Conservation (phyloP, 1,140 invertebrate genomes). For the Panagrolaimus sp. region DNA sequence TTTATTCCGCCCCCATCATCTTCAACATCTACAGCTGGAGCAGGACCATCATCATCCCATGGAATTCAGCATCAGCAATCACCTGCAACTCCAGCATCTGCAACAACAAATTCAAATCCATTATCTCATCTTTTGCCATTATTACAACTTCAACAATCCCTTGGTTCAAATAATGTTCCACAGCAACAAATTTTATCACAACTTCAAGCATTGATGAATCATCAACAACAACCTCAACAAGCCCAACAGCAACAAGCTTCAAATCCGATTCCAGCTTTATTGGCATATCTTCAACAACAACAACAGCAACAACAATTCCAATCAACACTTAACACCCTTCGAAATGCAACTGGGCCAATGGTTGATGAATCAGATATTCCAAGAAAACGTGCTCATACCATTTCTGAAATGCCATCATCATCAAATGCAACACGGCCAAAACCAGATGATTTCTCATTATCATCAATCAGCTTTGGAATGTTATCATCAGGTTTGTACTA, state of each 20-base stretch:
- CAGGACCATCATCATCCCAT: too few species aligned
- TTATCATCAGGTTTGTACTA: neutral
- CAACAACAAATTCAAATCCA: neutral
- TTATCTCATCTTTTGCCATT: too few species aligned
- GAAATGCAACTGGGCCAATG: neutral
- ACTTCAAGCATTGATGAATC: neutral
- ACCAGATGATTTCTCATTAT: neutral
- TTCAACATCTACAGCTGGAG: too few species aligned
- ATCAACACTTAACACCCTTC: too few species aligned
- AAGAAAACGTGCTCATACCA: neutral
- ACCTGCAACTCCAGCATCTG: neutral
- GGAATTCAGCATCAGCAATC: too few species aligned
- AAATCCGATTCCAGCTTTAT: neutral
- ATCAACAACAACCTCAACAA: conserved; percentile 5
- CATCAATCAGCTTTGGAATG: neutral
- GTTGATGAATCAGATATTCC: neutral
- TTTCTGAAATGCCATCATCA: neutral
- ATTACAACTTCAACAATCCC: too few species aligned
- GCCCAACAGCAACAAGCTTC: neutral
- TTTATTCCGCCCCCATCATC: neutral
- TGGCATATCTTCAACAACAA: neutral
- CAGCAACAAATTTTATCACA: too few species aligned
- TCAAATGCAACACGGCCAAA: neutral
- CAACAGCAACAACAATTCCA: neutral
- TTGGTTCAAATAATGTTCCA: too few species aligned